Evolutionary conservation across 2,113 vertebrate species (phyloP).

Genomic region (Mirounga angustirostris): DNA sequence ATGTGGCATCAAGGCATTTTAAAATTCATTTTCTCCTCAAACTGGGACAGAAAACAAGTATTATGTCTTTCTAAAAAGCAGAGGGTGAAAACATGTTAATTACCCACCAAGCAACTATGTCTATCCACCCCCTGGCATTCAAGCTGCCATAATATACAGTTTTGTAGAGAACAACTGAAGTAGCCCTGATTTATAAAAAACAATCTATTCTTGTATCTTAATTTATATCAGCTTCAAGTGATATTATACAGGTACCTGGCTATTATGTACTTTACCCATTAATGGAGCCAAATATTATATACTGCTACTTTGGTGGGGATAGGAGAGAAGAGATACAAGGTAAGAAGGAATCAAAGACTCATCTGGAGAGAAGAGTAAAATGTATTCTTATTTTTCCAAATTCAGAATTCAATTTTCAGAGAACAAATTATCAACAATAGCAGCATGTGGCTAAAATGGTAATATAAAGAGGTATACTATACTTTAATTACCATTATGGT

Average conservation of each 20-base stretch:
- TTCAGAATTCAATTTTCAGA: slow-evolving; percentile 3
- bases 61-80: slow-evolving; percentile 20
- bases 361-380: slow-evolving; percentile 10
- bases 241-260: background rate
- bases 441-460: background rate
- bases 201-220: background rate
- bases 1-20: background rate
- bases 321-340: background rate
- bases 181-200: background rate
- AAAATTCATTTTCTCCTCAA: slow-evolving; percentile 51
- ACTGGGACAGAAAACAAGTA: background rate
- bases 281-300: background rate
- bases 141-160: background rate
- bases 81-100: slow-evolving; percentile 1
- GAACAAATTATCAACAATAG: slow-evolving; percentile 8
- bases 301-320: background rate
- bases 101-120: background rate
- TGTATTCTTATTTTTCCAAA: background rate
- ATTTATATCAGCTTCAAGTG: slow-evolving; percentile 33
- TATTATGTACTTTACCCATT: background rate
- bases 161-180: slow-evolving; percentile 47
- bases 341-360: background rate
- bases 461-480: slow-evolving; percentile 30
- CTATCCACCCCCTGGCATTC: background rate
- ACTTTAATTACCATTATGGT: background rate